Conservation (phyloP, 2,797 vertebrate species). For the Zenarchopterus dispar region DNA sequence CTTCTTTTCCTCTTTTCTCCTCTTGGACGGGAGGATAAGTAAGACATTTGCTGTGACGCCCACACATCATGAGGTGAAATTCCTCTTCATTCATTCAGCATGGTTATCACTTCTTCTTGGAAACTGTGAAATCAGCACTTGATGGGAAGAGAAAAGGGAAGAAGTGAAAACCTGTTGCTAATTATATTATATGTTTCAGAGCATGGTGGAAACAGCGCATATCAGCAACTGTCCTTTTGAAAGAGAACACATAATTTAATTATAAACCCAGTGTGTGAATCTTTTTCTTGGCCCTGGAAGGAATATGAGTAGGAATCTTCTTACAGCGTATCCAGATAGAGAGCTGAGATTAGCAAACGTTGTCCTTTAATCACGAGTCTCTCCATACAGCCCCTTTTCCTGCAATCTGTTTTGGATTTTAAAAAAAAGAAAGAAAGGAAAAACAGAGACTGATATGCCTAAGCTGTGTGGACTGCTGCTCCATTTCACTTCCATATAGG, state of each 20-base stretch:
- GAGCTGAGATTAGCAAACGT: conserved; percentile 55
- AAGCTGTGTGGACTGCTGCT: conserved; percentile 51
- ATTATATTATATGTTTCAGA: conserved; percentile 58
- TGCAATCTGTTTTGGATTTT: conserved; percentile 55
- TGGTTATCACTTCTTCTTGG: conserved; percentile 16
- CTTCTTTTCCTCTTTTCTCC: conserved; percentile 36
- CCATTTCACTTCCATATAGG: conserved; percentile 60
- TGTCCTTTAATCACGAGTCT: conserved; percentile 60
- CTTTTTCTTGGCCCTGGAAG: conserved; percentile 46
- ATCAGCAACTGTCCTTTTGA: conserved; percentile 66
- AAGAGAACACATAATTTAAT: conserved; percentile 58
- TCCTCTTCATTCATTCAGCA: conserved; percentile 38
- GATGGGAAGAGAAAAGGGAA: conserved; percentile 27
- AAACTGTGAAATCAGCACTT: conserved; percentile 36
- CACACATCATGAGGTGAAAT: conserved; percentile 24
- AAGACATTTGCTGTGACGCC: conserved; percentile 30
- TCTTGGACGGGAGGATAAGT: conserved; percentile 30
- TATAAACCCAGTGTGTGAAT: conserved; percentile 33
- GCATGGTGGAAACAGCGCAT: conserved; percentile 22
- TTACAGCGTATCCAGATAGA: conserved; percentile 59
- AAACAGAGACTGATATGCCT: conserved; percentile 44
- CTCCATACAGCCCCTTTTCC: conserved; percentile 30
- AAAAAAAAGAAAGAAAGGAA: conserved; percentile 34
- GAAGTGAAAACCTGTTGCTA: conserved; percentile 66
- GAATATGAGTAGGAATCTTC: conserved; percentile 47